phyloP scores from a whole-genome alignment of 92 coral and sea anemone species.

The Epizoanthus rinbou region DNA sequence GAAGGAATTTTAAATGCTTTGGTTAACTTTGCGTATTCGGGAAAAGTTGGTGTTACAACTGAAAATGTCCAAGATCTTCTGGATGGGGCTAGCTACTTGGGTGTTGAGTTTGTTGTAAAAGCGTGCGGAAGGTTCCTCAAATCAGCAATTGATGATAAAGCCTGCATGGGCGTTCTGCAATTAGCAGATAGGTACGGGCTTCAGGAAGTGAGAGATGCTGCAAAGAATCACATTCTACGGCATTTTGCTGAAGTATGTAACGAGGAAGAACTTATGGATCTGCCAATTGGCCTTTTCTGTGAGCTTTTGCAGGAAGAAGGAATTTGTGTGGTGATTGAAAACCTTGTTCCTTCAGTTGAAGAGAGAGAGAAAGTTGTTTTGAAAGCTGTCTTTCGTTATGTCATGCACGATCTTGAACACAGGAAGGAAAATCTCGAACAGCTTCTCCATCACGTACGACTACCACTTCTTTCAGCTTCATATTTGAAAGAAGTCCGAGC shows the following conservation, averaged over 20 bases:
- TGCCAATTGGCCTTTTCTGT: slow-evolving; percentile 47
- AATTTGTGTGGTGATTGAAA: slow-evolving; percentile 62
- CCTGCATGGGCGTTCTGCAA: slow-evolving; percentile 59
- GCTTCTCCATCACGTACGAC: slow-evolving; percentile 61
- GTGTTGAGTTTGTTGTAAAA: slow-evolving; percentile 69
- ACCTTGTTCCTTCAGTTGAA: slow-evolving; percentile 60
- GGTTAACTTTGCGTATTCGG: slow-evolving; percentile 87
- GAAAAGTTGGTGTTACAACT: slow-evolving; percentile 56
- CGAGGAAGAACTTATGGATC: slow-evolving; percentile 60
- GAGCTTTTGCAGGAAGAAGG: slow-evolving; percentile 65
- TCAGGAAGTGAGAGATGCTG: slow-evolving; percentile 46
- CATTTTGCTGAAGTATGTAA: slow-evolving; percentile 64
- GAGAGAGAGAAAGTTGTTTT: slow-evolving; percentile 74
- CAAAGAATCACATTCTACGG: slow-evolving; percentile 50
- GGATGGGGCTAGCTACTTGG: slow-evolving; percentile 78
- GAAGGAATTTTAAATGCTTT: slow-evolving; percentile 61
- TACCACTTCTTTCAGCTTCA: slow-evolving; percentile 60
- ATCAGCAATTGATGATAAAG: slow-evolving; percentile 46
- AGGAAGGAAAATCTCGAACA: slow-evolving; percentile 52
- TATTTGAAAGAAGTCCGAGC: slow-evolving; percentile 50
- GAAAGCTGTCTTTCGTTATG: slow-evolving; percentile 62
- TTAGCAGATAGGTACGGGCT: slow-evolving; percentile 68
- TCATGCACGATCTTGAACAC: slow-evolving; percentile 57
- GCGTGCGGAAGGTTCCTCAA: slow-evolving; percentile 71
- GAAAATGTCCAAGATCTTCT: slow-evolving; percentile 79